Evolutionary conservation across 2,797 vertebrate genomes (phyloP), one percentile per base, ranked within the genome.

Genomic region (Sebastes minor): DNA sequence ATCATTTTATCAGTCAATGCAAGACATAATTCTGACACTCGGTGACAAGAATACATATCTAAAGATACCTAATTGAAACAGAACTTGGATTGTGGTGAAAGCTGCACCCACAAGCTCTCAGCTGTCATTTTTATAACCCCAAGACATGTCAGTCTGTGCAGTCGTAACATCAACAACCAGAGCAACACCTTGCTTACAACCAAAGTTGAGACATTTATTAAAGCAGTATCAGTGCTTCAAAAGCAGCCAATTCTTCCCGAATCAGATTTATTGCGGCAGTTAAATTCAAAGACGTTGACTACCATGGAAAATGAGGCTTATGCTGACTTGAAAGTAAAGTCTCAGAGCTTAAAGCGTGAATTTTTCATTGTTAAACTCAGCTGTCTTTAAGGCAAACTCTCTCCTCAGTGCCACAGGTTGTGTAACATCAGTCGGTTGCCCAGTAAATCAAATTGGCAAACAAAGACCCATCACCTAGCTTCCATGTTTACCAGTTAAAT

Each of bases 401-500:
- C 52, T 30, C 30, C 46, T 64, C 20, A 27, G 35, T 18, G 70
- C 32, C 30, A 23, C 1, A 4, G 27, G n/a, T 65, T 81, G 27
- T 76, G 38, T 76, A 84, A 80, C 60, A 78, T 85, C 81, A 73
- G 74, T 25, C 7, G 25, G 83, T 92, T 89, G 76, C 85, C 71
- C 60, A 66, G 87, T 79, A 65, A 88, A 87, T 56, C 73, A 82
- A 78, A 81, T 25, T 72, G 57, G 80, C 78, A 92, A 93, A 91
- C 80, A 91, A 71, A 86, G 78, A 80, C 33, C 70, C 80, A 87
- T 92, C 81, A 84, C 84, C 79, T 80, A 61, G 70, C 55, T 68
- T 57, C 69, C 27, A 62, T 89, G 84, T 92, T 92, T 90, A 71
- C 84, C 46, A 56, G 80, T 78, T 85, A 75, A 90, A 85, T 87